These are phyloP conservation scores for Rhodinocichla rosea DNA, from an alignment of 2,113 vertebrate genomes.

Conservation along the genomic window DNA sequence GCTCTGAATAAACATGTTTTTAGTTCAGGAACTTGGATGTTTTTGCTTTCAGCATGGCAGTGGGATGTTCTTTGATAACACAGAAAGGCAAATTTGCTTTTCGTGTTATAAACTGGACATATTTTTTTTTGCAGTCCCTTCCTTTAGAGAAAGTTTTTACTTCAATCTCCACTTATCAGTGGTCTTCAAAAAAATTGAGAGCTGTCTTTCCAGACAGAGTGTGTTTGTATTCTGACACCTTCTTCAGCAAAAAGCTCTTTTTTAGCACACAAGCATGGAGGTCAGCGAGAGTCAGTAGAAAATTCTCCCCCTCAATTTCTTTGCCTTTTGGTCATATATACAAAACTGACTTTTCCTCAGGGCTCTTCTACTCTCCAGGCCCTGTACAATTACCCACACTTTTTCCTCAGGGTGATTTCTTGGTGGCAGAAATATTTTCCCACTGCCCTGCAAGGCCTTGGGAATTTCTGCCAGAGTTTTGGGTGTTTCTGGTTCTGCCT, in stretches of 20 bases:
- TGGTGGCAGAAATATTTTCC: background rate
- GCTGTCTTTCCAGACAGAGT: background rate
- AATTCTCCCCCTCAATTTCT: background rate
- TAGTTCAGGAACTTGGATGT: background rate
- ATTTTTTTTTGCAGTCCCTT: background rate
- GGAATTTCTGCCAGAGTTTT: background rate
- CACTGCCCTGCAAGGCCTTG: background rate
- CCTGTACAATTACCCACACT: background rate
- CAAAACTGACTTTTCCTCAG: background rate
- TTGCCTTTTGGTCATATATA: background rate
- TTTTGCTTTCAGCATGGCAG: background rate
- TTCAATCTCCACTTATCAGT: background rate
- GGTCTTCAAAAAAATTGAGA: background rate
- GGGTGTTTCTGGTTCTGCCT: background rate
- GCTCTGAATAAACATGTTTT: background rate
- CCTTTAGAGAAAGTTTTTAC: background rate
- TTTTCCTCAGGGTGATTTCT: background rate
- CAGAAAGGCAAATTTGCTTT: background rate
- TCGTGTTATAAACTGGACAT: rapidly evolving
- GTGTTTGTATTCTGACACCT: background rate
- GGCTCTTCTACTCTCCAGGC: background rate
- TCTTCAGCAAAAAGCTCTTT: background rate
- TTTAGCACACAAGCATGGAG: background rate
- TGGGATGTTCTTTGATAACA: background rate
- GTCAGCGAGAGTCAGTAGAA: background rate